Conservation (phyloP, 2,888 invertebrate species). For the Adelognathus sp. region DNA sequence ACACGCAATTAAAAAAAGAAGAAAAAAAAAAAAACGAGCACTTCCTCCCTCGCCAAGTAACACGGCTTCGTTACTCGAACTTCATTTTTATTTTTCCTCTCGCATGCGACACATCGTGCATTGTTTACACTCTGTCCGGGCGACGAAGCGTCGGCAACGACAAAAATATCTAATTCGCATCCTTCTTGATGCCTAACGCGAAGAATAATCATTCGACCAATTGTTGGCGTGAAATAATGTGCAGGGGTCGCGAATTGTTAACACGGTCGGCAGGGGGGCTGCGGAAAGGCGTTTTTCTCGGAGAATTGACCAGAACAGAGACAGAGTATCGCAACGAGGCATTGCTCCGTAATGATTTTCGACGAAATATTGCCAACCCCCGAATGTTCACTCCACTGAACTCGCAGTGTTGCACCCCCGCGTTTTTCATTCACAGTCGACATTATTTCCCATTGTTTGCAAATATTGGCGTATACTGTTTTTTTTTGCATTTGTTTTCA, state of each 20-base stretch:
- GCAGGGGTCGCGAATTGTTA: conserved; percentile 44
- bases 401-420: background rate
- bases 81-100: conserved; percentile 5
- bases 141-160: background rate
- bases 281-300: conserved; percentile 59
- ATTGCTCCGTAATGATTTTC: conserved; percentile 56
- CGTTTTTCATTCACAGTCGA: background rate
- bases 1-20: conserved; percentile 13
- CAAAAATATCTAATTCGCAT: background rate
- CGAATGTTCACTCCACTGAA: no score
- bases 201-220: background rate
- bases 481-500: background rate
- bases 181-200: background rate
- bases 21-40: conserved; percentile 43
- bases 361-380: conserved; percentile 16
- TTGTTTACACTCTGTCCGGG: conserved; percentile 40
- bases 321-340: conserved; percentile 42
- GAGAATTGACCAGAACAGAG: conserved; percentile 41
- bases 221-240: conserved; percentile 18
- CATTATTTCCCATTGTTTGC: background rate
- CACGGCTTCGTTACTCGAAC: conserved; percentile 28
- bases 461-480: background rate
- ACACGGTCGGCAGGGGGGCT: conserved; percentile 24
- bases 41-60: conserved; percentile 54
- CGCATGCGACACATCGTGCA: background rate